Evolutionary conservation across 2,888 invertebrate species (phyloP).

Genomic region (Lycocerus yunnanus): DNA sequence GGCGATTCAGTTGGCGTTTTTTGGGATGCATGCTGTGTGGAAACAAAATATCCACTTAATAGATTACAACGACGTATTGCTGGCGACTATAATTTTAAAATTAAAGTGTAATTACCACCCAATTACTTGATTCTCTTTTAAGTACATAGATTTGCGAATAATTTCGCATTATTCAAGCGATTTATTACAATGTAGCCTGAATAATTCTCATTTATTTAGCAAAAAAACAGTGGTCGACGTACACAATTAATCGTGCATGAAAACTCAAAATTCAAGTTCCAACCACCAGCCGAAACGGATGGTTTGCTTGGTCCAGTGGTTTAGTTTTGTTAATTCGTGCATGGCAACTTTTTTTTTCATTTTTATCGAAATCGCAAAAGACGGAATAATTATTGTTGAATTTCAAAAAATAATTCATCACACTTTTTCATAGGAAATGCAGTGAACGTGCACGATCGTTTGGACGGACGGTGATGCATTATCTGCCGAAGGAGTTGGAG

Average conservation of each 20-base stretch:
- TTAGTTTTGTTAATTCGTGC: conserved; percentile 15
- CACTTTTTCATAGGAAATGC: conserved; percentile 15
- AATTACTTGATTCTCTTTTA: background rate
- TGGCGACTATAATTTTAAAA: no score
- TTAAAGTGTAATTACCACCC: background rate
- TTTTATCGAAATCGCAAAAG: background rate
- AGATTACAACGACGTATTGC: no score
- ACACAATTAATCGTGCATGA: background rate
- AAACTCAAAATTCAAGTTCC: background rate
- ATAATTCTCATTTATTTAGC: background rate
- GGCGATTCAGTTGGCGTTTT: no score
- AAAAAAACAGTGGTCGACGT: background rate
- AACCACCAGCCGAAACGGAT: background rate
- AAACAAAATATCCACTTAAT: no score
- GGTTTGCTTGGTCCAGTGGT: conserved; percentile 2
- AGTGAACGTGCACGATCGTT: conserved; percentile 25
- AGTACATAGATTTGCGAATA: background rate
- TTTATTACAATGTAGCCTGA: background rate
- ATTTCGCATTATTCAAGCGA: background rate
- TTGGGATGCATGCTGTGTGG: no score
- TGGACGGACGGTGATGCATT: conserved; percentile 25
- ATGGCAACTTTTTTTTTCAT: conserved; percentile 1
- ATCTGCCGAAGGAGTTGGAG: conserved; percentile 31
- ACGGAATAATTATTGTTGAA: background rate
- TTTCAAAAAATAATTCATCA: background rate